phyloP scores from a whole-genome alignment of 2,113 vertebrate species.

The Tonatia bakeri region DNA sequence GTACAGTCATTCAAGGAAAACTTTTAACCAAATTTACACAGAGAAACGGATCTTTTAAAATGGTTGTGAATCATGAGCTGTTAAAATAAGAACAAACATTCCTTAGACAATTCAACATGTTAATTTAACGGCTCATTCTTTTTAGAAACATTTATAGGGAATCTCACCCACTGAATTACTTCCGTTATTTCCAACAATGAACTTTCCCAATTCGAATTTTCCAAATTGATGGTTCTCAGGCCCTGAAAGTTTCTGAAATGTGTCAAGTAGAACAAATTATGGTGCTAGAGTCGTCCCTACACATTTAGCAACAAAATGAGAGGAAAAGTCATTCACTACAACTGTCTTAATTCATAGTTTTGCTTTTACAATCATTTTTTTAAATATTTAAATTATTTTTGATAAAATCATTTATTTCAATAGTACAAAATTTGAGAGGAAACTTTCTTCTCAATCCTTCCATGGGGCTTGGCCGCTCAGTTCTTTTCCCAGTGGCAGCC shows the following conservation, averaged over 20 bases:
- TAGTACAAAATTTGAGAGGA: not conserved
- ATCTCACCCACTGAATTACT: not conserved
- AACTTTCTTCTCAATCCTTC: not conserved
- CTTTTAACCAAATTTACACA: not conserved
- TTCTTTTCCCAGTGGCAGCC: not conserved
- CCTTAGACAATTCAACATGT: constrained; percentile 36
- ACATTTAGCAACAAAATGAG: not conserved
- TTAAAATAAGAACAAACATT: constrained; percentile 41
- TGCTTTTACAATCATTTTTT: not conserved
- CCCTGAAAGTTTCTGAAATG: not conserved
- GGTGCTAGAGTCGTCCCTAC: not conserved
- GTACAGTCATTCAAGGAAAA: not conserved
- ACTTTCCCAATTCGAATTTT: not conserved
- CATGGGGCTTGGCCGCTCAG: rapidly evolving
- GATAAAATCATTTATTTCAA: not conserved
- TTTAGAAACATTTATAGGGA: constrained; percentile 21
- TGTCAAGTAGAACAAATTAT: not conserved
- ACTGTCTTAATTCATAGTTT: not conserved
- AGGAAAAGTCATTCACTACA: not conserved
- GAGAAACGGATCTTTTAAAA: not conserved
- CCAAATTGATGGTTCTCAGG: not conserved
- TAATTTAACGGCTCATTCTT: constrained; percentile 7
- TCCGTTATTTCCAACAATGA: not conserved
- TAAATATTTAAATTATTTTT: not conserved
- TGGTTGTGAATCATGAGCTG: constrained; percentile 27